Base-by-base conservation (phyloP, 2,888 invertebrate species). In the Blomia tropicalis region DNA sequence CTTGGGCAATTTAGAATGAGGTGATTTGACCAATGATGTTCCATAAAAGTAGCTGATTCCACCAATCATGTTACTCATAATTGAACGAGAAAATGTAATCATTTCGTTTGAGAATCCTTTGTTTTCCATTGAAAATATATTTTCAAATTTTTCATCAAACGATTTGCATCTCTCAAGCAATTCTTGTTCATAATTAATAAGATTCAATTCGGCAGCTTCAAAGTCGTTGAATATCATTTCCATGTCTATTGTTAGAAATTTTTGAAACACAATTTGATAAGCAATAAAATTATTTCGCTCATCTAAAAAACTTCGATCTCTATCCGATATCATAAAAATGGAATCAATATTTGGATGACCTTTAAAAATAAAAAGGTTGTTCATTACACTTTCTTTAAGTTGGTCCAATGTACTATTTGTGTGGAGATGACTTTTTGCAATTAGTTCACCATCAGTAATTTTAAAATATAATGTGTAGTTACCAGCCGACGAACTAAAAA, bases 21-120 rank as follows among this genome's bases (percentile, higher is more conserved):
- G 43, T 27, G 67, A 67, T 44, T 68, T 65, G 0, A 98, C 96
- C 53, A 84, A 77, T 0, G 91, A 87, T 0, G 83, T 80, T 0
- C 98, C 98, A 75, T 91, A 87, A 76, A 96, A 98, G 73, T 95
- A 96, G 0, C 98, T 96, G 64, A 99, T 83, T 1, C 95, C 86
- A 0, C 98, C 98, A 0, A 98, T 70, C 84, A 96, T 83, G 73
- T 95, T 96, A 65, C 93, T 90, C 58, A 96, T 73, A 0, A 87
- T 87, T 23, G 87, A 83, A 71, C 85, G 82, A 0, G 91, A 95
- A 51, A 90, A 79, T 64, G 84, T 82, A 17, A 82, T 78, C 2
- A 80, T 72, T 44, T 71, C 70, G 0, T 69, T 66, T 17, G 69
- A 69, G 66, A 73, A 72, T 29, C 85, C 85, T 71, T 87, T 89